Base-by-base conservation (phyloP, 2,113 vertebrate species). In the Alligator mississippiensis region DNA sequence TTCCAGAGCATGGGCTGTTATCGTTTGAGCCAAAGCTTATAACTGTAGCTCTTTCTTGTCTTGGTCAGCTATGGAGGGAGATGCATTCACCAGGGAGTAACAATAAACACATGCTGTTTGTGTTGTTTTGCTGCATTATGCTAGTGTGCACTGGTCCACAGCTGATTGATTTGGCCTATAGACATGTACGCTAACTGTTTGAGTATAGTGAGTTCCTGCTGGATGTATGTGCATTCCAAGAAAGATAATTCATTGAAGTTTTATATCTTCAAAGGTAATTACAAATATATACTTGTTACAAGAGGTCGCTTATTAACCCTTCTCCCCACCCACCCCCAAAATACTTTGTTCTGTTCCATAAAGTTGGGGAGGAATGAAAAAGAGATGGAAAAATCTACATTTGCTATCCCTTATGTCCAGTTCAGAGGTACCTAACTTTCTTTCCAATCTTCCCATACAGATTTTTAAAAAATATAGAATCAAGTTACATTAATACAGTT, bases 401-500 rank as follows among this genome's bases (percentile, higher is more conserved):
- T 22, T 62, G 61, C 68, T 38, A 34, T 38, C 22, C 38, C 19
- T 72, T 72, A 19, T 6, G 5, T 34, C n/a, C 21, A 11, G 21
- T 72, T 72, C 30, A 34, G 3, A 1, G 30, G 38, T 34, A 68
- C 4, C 66, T 30, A 68, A 9, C 66, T 68, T 17, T 19, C 30
- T 68, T 68, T 68, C 9, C 66, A 68, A 1, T 11, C 6, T 21
- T n/a, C 55, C 28, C 0, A 0, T 15, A 59, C 55, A 12, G 75
- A 68, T 24, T 64, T 34, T 34, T 34, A 0, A 1, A 1, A 1
- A 18, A 47, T 47, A 3, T 59, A 4, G 30, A 74, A n/a, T 54
- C 59, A 13, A 5, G 17, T 1, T 12, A 1, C 3, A 0, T 0
- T 0, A 0, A 6, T 4, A 24, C 64, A 38, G 15, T 13, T 61